A percentile compares a stretch with the other conserved stretches of the same genome.
These are phyloP conservation scores for Thamnaconus septentrionalis DNA, from an alignment of 2,113 vertebrate species.

Conservation along the genomic window DNA sequence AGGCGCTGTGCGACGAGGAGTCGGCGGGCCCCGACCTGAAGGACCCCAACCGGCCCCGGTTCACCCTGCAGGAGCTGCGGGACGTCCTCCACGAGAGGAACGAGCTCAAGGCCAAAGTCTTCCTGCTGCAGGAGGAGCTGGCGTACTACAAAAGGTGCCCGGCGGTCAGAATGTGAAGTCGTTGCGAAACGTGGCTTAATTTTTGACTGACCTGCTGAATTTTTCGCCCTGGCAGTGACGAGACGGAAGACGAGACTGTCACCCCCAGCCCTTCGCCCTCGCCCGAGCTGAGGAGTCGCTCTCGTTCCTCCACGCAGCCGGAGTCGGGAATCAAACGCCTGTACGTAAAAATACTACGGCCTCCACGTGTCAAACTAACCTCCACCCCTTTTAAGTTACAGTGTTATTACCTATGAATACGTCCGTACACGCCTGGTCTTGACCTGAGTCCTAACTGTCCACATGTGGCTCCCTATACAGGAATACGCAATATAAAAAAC, in stretches of 20 bases:
- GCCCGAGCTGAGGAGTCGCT: conserved; percentile 68
- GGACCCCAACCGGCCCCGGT: conserved; percentile 92
- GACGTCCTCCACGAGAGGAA: conserved; percentile 97
- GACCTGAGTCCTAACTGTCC: too few species aligned
- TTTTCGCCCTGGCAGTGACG: conserved; percentile 79
- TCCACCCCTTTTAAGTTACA: too few species aligned
- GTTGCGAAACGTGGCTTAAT: accelerated
- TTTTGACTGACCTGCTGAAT: background rate
- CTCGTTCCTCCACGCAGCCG: conserved; percentile 79
- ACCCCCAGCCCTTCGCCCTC: conserved; percentile 75
- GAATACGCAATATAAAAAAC: too few species aligned
- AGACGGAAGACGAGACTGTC: conserved; percentile 84
- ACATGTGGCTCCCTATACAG: too few species aligned
- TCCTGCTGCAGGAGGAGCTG: conserved; percentile 95
- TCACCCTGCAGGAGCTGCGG: conserved; percentile 95
- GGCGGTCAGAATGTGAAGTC: background rate
- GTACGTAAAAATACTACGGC: conserved; percentile 78
- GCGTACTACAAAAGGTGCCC: conserved; percentile 92
- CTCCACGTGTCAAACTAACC: background rate
- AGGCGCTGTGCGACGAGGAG: conserved; percentile 82
- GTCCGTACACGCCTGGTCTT: too few species aligned
- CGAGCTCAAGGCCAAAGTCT: conserved; percentile 95
- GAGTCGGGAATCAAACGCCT: conserved; percentile 97
- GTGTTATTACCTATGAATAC: too few species aligned
- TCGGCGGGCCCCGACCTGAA: conserved; percentile 80